Evolutionary conservation across 2,113 vertebrate genomes (phyloP).

Genomic region (Tyrannus savana): DNA sequence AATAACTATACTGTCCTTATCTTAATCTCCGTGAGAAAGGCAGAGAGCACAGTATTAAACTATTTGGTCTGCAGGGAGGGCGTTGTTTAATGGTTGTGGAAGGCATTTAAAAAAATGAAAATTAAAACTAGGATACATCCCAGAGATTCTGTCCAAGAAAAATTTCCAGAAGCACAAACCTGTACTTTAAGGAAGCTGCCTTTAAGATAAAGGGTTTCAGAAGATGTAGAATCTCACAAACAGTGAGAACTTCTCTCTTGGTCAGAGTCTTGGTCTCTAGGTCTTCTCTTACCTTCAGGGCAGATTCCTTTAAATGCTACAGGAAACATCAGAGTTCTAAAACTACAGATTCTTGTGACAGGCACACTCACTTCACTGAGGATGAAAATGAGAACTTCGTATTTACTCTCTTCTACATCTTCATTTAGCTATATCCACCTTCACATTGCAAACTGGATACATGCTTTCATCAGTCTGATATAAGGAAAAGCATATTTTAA

Average conservation of each 20-base stretch:
- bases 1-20: not conserved
- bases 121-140: not conserved
- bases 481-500: not conserved
- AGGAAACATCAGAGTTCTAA: not conserved
- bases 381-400: not conserved
- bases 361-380: not conserved
- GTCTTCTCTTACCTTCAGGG: not conserved
- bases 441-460: not conserved
- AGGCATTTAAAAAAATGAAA: not conserved
- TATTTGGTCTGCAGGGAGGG: not conserved
- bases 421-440: not conserved
- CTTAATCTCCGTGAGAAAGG: not conserved
- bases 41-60: not conserved
- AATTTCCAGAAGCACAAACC: not conserved
- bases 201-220: not conserved
- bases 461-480: not conserved
- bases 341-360: not conserved
- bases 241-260: not conserved
- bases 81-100: not conserved
- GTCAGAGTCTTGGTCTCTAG: not conserved
- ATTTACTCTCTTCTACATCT: not conserved
- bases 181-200: not conserved
- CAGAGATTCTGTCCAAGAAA: not conserved
- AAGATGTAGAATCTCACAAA: not conserved
- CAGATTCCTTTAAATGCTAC: not conserved